Evolutionary conservation across 2,797 vertebrate species (phyloP).

Genomic region (Hemitrygon akajei): DNA sequence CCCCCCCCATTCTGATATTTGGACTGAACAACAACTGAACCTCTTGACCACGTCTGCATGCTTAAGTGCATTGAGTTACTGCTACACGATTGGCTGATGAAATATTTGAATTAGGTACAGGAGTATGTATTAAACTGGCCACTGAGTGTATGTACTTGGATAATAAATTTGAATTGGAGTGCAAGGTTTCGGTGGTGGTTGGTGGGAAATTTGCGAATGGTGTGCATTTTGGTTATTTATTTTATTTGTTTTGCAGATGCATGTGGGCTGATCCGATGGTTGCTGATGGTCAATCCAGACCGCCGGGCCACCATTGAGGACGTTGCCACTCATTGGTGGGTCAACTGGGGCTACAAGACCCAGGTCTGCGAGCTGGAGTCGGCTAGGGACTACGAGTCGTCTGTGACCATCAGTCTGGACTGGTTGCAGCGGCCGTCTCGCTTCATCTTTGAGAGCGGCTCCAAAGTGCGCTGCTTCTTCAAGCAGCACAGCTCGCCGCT

Average conservation of each 20-base stretch:
- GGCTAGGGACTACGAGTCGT: conserved; percentile 50
- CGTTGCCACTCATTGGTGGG: conserved; percentile 92
- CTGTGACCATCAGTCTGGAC: conserved; percentile 65
- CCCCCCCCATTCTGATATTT: too few species aligned
- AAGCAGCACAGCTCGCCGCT: conserved; percentile 64
- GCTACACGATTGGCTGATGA: too few species aligned
- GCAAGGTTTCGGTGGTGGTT: not conserved
- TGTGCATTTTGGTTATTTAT: not conserved
- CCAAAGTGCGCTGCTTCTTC: conserved; percentile 83
- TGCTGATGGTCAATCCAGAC: conserved; percentile 93
- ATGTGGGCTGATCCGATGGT: conserved; percentile 92
- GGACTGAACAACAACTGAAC: too few species aligned
- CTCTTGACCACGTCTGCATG: too few species aligned
- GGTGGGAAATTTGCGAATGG: not conserved
- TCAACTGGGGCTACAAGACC: conserved; percentile 86
- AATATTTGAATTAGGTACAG: too few species aligned
- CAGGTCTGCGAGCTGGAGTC: conserved; percentile 62
- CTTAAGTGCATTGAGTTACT: too few species aligned
- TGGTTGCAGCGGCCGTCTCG: conserved; percentile 86
- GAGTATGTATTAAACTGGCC: too few species aligned
- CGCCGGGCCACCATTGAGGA: conserved; percentile 86
- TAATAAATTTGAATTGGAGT: too few species aligned
- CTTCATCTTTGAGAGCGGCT: conserved; percentile 80
- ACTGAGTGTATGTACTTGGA: too few species aligned
- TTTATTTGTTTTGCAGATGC: conserved; percentile 66